Base-by-base conservation (phyloP, 1,140 invertebrate genomes). In the Aporrectodea caliginosa region DNA sequence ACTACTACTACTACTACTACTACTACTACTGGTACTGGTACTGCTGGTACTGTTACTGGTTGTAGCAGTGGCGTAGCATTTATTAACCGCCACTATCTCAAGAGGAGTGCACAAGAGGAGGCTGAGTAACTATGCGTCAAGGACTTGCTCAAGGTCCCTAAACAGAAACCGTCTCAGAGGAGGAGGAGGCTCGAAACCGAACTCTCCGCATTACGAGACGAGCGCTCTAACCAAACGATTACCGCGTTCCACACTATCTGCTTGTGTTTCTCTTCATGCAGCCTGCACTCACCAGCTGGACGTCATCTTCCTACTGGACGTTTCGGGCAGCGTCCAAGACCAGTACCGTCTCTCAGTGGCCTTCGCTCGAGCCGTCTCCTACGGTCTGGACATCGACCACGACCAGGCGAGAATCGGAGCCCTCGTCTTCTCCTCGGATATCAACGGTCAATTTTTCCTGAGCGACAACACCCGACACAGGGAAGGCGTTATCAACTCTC, bases 291-390 rank as follows among this genome's bases (percentile, higher is more conserved):
- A 71, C 22, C 70, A 31, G 14, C 43, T n/a, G 31, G 80, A 81
- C 34, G 35, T 81, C 22, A 29, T 75, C 35, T 78, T 81, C 70
- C 29, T 81, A 16, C 69, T 81, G n/a, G 80, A 81, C 58, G 33
- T 81, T 16, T 81, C 80, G 16, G 80, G 80, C 14, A 78, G 76
- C 43, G 72, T 78, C 29, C 71, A 81, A 30, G 76, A 78, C 30
- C 43, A 43, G 2, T 78, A 73, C 72, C 32, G 35, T 16, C 43
- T 58, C 16, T 73, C 31, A 69, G 32, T 78, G 14, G 32, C 30
- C 2, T 58, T 80, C 16, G 29, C 75, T 1, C 35, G 69, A 2
- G 31, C 71, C 58, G 69, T 75, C 2, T 68, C 71, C 27, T 80
- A 80, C 69, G 79, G 79, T 12, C 70, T 80, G 31, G 27, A 35